Evolutionary conservation across 2,113 vertebrate species (phyloP).

Genomic region (Pituophis catenifer): DNA sequence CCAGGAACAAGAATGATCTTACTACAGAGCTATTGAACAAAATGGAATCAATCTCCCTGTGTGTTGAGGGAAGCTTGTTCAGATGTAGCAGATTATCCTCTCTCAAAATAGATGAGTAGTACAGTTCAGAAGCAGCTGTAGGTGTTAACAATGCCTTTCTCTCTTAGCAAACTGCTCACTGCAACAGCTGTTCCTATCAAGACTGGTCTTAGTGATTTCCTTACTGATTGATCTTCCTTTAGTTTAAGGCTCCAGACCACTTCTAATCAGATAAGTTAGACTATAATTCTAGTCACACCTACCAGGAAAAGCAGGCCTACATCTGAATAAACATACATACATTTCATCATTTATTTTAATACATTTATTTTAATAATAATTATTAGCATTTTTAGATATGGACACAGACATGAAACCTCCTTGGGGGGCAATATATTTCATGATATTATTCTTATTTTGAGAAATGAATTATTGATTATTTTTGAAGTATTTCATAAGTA

Average conservation of each 20-base stretch:
- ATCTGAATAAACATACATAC: neutral
- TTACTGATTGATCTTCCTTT: neutral
- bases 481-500: constrained; percentile 65
- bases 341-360: neutral
- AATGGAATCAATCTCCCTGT: neutral
- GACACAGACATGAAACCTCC: neutral
- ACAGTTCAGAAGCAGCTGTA: neutral
- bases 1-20: neutral
- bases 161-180: neutral
- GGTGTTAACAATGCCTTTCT: neutral
- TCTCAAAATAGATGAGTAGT: neutral
- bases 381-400: neutral
- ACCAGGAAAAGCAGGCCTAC: neutral
- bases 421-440: neutral
- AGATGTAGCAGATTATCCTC: neutral
- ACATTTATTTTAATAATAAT: neutral
- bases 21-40: neutral
- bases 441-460: constrained; percentile 36
- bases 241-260: neutral
- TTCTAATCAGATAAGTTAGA: neutral
- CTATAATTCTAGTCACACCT: neutral
- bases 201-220: neutral
- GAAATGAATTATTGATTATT: constrained; percentile 72
- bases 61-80: neutral
- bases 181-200: neutral